phyloP scores from a whole-genome alignment of 2,113 vertebrate genomes.

The Zosterops pallidus region DNA sequence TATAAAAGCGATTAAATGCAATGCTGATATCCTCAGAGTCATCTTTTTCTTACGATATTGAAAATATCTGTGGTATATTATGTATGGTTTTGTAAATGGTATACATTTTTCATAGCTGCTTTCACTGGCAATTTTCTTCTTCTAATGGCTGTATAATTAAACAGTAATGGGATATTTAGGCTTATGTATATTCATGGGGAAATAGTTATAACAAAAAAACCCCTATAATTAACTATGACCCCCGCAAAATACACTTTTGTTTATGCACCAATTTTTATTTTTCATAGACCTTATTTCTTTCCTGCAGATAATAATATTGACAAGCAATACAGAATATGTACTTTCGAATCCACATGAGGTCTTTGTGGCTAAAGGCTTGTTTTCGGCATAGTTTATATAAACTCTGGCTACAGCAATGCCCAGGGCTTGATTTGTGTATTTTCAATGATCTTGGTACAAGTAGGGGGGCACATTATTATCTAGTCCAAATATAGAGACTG shows the following conservation, averaged over 20 bases:
- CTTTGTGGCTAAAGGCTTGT: neutral
- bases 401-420: neutral
- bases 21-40: slow-evolving; percentile 22
- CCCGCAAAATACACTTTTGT: neutral
- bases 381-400: neutral
- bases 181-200: slow-evolving; percentile 66
- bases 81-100: slow-evolving; percentile 48
- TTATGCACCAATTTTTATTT: slow-evolving; percentile 1
- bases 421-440: neutral
- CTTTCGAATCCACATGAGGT: neutral
- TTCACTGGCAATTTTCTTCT: slow-evolving; percentile 64
- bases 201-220: slow-evolving; percentile 53
- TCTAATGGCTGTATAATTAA: slow-evolving; percentile 71
- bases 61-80: slow-evolving; percentile 25
- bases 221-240: slow-evolving; percentile 51
- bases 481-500: neutral
- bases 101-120: slow-evolving; percentile 55
- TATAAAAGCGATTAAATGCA: slow-evolving; percentile 39
- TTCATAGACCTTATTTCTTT: neutral
- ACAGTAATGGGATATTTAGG: slow-evolving; percentile 56
- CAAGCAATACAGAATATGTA: neutral
- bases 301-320: neutral
- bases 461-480: neutral
- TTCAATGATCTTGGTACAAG: neutral
- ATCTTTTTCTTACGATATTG: slow-evolving; percentile 22